phyloP scores from a whole-genome alignment of 2,888 invertebrate species.

The Noctua janthe region DNA sequence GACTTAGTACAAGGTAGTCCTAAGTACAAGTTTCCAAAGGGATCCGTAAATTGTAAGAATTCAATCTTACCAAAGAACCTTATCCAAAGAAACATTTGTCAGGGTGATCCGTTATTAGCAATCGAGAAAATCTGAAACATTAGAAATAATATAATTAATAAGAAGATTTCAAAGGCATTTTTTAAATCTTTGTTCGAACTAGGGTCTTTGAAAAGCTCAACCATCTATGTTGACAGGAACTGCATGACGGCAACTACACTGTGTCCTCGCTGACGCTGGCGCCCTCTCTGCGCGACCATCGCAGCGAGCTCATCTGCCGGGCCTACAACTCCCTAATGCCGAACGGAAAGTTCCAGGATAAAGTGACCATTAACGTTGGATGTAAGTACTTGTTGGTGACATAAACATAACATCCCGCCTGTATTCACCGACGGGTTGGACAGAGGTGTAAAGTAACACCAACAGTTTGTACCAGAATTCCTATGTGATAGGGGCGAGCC shows the following conservation, averaged over 20 bases:
- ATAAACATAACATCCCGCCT: not conserved
- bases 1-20: not conserved
- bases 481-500: not conserved
- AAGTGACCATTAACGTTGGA: slow-evolving; percentile 81
- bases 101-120: not conserved
- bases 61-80: not conserved
- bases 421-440: not conserved
- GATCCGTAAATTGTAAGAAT: not conserved
- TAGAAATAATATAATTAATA: not conserved
- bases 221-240: slow-evolving; percentile 75
- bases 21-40: not conserved
- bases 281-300: slow-evolving; percentile 77
- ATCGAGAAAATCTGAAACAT: not conserved
- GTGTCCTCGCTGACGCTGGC: slow-evolving; percentile 83
- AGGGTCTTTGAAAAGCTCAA: not conserved
- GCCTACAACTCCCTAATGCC: slow-evolving; percentile 78
- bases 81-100: not conserved
- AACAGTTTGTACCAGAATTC: not conserved
- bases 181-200: not conserved
- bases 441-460: not conserved
- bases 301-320: slow-evolving; percentile 77
- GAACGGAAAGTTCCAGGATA: slow-evolving; percentile 74
- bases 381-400: slow-evolving; percentile 74
- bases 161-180: not conserved
- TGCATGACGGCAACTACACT: slow-evolving; percentile 85